phyloP scores from a whole-genome alignment of 2,797 vertebrate genomes.

The Anabas testudineus region DNA sequence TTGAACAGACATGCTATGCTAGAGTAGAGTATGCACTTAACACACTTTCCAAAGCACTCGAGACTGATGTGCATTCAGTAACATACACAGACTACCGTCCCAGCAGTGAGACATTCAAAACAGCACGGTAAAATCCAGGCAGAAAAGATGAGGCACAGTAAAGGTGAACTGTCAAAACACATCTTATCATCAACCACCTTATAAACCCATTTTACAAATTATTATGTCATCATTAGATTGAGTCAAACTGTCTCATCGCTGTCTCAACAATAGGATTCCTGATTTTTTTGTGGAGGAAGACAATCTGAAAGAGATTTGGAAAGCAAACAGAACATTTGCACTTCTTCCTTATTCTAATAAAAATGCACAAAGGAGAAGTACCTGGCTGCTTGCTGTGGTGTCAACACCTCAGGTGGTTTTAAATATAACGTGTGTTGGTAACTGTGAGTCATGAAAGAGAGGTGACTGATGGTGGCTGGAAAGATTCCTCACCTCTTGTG shows the following conservation, averaged over 20 bases:
- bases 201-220: not conserved
- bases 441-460: constrained; percentile 58
- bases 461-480: constrained; percentile 34
- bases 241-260: not conserved
- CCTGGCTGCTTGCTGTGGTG: constrained; percentile 10
- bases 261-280: not conserved
- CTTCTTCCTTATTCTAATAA: constrained; percentile 37
- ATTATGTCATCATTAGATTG: not conserved
- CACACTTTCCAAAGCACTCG: constrained; percentile 47
- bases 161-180: constrained; percentile 22
- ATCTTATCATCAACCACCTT: constrained; percentile 7
- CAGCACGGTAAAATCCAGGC: not conserved
- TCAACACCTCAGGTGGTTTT: constrained; percentile 40
- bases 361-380: constrained; percentile 39
- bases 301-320: not conserved
- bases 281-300: not conserved
- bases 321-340: constrained; percentile 6
- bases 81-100: constrained; percentile 3
- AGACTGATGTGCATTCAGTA: constrained; percentile 33
- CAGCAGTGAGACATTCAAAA: constrained; percentile 6
- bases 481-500: constrained; percentile 41
- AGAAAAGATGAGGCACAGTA: not conserved
- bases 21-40: constrained; percentile 43
- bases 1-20: constrained; percentile 26
- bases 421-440: constrained; percentile 36